Base-by-base conservation (phyloP, 1,140 invertebrate species). In the Apis laboriosa region DNA sequence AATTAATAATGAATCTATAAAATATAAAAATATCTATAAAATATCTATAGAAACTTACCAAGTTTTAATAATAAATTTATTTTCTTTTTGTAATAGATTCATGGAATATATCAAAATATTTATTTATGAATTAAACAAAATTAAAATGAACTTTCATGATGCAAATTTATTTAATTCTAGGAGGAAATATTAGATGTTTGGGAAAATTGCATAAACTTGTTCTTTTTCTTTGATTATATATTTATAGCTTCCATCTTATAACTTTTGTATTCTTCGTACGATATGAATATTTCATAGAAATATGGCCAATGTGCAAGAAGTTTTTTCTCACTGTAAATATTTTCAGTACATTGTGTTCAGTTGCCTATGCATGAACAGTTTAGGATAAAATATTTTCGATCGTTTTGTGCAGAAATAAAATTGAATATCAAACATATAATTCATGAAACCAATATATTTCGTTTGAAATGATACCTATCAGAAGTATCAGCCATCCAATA, bases 221-320 rank as follows among this genome's bases (percentile, higher is more conserved):
- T 64, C 63, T 56, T 51, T 58, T 58, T 9, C 24, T 58, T 49
- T 70, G 28, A 78, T 78, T 64, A 58, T 70, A 56, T 28, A 68
- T 24, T 60, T 43, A 49, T 19, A n/a, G 0, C 49, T 61, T 61
- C 24, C 28, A 67, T 12, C 9, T 56, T 60, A 60, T 12, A 60
- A 43, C 60, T 60, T 79, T 61, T 24, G 43, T 71, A 43, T 51
- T 53, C 60, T 34, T 28, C n/a, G 21, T 13, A 19, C 1, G 9
- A 51, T 21, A 24, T 76, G 43, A 79, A 79, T 79, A 79, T 60
- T 79, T 60, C 34, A 79, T 79, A 13, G 17, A 49, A 11, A 58
- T 12, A 13, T 51, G 58, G 17, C 15, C 56, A 19, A 71, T 72
- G 8, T 9, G n/a, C 43, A 21, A 61, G 66, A 60, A 56, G 34